Percentiles rank a stretch among this genome's conserved stretches.
These are phyloP conservation scores for Todiramphus chloris DNA, from an alignment of 2,113 vertebrate species.

Conservation along the genomic window DNA sequence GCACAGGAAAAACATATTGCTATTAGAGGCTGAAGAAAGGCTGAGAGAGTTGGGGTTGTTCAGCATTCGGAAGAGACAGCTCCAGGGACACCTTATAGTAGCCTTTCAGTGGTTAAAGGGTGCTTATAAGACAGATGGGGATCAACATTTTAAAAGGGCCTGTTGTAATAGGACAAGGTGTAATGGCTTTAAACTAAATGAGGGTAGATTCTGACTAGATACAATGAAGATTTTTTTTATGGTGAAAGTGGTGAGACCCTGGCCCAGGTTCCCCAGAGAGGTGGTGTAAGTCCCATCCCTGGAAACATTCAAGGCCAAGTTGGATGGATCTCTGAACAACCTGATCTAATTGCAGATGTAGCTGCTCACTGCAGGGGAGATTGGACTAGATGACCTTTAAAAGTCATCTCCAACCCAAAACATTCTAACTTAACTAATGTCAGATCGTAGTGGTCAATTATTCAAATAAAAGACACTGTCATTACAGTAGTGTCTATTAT, in stretches of 20 bases:
- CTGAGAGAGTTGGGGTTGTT: background rate
- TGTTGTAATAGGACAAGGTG: background rate
- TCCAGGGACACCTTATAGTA: background rate
- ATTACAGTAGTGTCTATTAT: background rate
- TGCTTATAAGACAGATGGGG: background rate
- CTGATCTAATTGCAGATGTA: background rate
- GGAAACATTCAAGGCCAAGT: background rate
- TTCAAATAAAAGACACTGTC: background rate
- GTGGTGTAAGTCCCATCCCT: background rate
- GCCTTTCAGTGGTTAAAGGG: background rate
- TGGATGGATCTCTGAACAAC: background rate
- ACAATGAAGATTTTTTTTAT: background rate
- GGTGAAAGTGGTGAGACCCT: too few relatives aligned
- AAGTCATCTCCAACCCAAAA: background rate
- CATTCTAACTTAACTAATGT: background rate
- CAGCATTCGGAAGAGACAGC: background rate
- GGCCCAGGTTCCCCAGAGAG: background rate
- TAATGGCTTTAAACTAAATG: background rate
- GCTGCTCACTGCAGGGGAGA: too few relatives aligned
- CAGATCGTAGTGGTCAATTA: background rate
- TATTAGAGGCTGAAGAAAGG: background rate
- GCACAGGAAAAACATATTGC: background rate
- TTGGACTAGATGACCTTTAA: background rate
- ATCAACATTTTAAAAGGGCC: background rate
- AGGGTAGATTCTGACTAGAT: background rate